Evolutionary conservation across 2,888 invertebrate species (phyloP).

Genomic region (Drosophila lutescens): DNA sequence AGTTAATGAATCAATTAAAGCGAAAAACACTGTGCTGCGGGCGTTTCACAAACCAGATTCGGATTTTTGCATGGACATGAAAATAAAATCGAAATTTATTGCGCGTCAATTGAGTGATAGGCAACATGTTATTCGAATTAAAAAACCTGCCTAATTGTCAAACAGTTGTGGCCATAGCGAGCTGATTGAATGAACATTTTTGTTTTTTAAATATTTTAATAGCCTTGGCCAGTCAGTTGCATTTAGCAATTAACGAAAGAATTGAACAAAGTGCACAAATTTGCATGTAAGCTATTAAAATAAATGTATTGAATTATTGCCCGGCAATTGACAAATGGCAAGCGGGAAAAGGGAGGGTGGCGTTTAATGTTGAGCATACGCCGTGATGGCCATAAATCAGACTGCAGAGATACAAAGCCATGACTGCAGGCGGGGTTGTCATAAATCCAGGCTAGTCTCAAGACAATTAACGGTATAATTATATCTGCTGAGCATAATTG

Average conservation of each 20-base stretch:
- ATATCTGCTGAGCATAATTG: constrained; percentile 41
- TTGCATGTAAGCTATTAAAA: constrained; percentile 36
- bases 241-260: constrained; percentile 21
- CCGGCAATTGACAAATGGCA: too few species aligned
- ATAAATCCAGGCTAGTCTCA: constrained; percentile 38
- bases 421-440: constrained; percentile 18
- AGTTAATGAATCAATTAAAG: constrained; percentile 37
- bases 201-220: constrained; percentile 26
- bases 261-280: constrained; percentile 38
- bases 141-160: constrained; percentile 39
- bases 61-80: constrained; percentile 12
- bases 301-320: constrained; percentile 37
- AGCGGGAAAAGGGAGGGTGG: not conserved
- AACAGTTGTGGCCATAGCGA: constrained; percentile 8
- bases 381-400: constrained; percentile 35
- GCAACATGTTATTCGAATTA: constrained; percentile 50
- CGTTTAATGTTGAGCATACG: constrained; percentile 20
- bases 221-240: constrained; percentile 29
- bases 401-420: constrained; percentile 12
- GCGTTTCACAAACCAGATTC: constrained; percentile 30
- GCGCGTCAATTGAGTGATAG: constrained; percentile 30
- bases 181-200: constrained; percentile 16
- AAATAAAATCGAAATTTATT: constrained; percentile 38
- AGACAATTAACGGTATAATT: constrained; percentile 57
- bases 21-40: not conserved